phyloP scores from a whole-genome alignment of 2,888 invertebrate genomes.

The Rhodophaea formosa region DNA sequence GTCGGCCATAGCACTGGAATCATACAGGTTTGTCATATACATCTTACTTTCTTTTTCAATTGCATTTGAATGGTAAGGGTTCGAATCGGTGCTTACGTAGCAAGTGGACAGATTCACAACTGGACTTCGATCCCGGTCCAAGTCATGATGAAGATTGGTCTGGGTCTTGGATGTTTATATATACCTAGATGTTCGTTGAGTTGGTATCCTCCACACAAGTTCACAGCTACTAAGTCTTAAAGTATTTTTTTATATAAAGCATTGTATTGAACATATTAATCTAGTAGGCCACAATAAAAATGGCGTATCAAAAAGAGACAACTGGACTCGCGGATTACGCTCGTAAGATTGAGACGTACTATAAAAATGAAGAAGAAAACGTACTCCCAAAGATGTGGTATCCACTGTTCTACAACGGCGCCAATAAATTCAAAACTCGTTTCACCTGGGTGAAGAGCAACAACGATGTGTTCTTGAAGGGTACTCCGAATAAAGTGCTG shows the following conservation, averaged over 20 bases:
- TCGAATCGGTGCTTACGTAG: no score
- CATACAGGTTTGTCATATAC: slow-evolving; percentile 63
- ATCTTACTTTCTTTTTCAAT: no score
- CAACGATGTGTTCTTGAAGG: slow-evolving; percentile 46
- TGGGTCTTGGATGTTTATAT: no score
- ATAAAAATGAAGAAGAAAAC: slow-evolving; percentile 41
- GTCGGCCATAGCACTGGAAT: slow-evolving; percentile 77
- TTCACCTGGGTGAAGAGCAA: slow-evolving; percentile 52
- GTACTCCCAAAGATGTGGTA: slow-evolving; percentile 49
- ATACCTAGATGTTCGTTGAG: no score
- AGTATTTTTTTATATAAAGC: no score
- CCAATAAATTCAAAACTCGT: slow-evolving; percentile 31
- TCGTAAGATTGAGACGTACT: slow-evolving; percentile 40
- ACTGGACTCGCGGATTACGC: slow-evolving; percentile 39
- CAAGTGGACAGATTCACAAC: no score
- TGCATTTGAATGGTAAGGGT: no score
- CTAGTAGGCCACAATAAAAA: slow-evolving; percentile 20
- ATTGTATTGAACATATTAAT: neutral
- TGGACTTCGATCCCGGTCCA: no score
- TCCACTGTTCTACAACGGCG: slow-evolving; percentile 52
- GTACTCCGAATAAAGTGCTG: slow-evolving; percentile 48
- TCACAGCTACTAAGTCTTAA: no score
- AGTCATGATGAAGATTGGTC: no score
- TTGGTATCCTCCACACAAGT: no score
- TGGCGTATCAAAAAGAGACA: slow-evolving; percentile 40